A percentile compares a stretch with the other conserved stretches of the same genome.
These are phyloP conservation scores for Ianthella basta DNA, from an alignment of 37 sponge, comb jelly and placozoan genomes.

Conservation along the genomic window DNA sequence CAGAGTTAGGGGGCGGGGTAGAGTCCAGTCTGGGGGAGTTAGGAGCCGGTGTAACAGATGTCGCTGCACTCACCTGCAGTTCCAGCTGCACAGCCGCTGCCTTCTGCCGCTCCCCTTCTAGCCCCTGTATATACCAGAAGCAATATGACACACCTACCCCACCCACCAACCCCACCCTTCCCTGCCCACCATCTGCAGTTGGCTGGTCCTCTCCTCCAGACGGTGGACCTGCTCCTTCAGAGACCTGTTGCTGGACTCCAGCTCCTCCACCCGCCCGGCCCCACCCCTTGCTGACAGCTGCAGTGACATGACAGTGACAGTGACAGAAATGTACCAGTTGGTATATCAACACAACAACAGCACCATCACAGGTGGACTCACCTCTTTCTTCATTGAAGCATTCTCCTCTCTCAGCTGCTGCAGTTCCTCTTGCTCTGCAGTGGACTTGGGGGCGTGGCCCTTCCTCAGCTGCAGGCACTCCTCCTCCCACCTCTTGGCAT, in stretches of 20 bases:
- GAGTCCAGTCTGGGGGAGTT: no score
- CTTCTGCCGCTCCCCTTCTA: neutral
- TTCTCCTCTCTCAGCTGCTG: slow-evolving; percentile 27
- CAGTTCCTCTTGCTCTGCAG: slow-evolving; percentile 3
- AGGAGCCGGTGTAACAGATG: neutral
- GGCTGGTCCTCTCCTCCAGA: neutral
- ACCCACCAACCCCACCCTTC: neutral
- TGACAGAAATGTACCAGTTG: no score
- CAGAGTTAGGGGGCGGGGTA: no score
- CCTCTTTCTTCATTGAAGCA: neutral
- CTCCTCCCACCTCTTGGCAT: slow-evolving; percentile 8
- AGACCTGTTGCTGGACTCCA: neutral
- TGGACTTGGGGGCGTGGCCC: neutral
- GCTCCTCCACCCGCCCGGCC: neutral
- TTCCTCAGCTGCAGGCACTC: neutral
- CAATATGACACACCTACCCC: neutral
- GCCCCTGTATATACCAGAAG: slow-evolving; percentile 20
- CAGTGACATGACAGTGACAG: no score
- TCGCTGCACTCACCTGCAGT: neutral
- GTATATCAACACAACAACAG: no score
- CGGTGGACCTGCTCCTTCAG: slow-evolving; percentile 15
- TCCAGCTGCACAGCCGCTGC: slow-evolving; percentile 4
- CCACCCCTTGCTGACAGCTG: neutral
- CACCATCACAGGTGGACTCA: no score
- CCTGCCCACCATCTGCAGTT: slow-evolving; percentile 11